Percentiles rank a stretch among this genome's conserved stretches.
Evolutionary conservation across 2,113 vertebrate species (phyloP).

Genomic region (Xenus cinereus): DNA sequence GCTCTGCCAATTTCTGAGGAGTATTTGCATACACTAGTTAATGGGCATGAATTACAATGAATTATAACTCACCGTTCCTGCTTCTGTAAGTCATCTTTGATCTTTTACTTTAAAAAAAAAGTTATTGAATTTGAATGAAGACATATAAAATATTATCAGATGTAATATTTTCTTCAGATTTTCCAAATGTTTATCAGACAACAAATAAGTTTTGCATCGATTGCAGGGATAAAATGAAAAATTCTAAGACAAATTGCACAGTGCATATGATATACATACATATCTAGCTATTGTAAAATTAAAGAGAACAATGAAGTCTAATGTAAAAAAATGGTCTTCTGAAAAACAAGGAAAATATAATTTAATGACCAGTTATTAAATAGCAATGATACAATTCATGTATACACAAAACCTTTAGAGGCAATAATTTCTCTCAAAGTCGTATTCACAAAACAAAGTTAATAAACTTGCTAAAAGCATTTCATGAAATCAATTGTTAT

Average conservation of each 20-base stretch:
- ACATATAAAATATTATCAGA: not conserved
- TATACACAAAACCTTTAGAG: not conserved
- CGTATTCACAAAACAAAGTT: not conserved
- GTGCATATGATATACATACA: not conserved
- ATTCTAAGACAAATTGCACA: not conserved
- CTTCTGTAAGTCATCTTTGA: not conserved
- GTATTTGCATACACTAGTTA: not conserved
- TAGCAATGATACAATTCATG: not conserved
- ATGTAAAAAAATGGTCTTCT: not conserved
- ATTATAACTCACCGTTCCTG: not conserved
- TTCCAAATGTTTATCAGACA: not conserved
- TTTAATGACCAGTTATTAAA: not conserved
- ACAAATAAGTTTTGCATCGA: not conserved
- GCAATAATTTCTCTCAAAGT: not conserved
- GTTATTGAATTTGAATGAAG: not conserved
- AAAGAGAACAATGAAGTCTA: not conserved
- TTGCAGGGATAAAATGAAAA: not conserved
- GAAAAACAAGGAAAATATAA: not conserved
- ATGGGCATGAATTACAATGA: not conserved
- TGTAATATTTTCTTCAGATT: not conserved
- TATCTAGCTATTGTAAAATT: not conserved
- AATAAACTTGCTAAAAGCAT: not conserved
- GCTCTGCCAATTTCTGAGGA: not conserved
- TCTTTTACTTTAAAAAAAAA: not conserved
- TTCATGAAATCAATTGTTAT: not conserved